These are phyloP conservation scores for Phalacrocorax pelagicus DNA, from an alignment of 2,113 vertebrate species.

Conservation along the genomic window DNA sequence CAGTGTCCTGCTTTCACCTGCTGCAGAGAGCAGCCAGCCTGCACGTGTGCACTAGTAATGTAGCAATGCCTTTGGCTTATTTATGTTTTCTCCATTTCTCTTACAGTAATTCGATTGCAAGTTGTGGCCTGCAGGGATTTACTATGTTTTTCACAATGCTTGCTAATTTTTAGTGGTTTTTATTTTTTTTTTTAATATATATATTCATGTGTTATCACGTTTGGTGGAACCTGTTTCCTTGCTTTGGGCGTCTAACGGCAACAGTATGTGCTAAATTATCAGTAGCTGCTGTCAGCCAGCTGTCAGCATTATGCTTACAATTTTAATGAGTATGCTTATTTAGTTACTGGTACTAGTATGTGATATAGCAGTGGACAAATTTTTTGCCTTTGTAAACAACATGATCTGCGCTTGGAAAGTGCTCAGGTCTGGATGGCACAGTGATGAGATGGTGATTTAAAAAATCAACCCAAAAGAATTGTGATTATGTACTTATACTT, in stretches of 20 bases:
- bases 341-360: neutral
- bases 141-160: neutral
- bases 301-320: neutral
- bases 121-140: neutral
- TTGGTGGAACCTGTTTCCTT: neutral
- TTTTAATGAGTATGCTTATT: neutral
- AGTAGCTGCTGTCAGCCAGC: neutral
- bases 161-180: neutral
- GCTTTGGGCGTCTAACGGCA: neutral
- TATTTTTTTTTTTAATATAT: too few relatives aligned
- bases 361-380: neutral
- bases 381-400: neutral
- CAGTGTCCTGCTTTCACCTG: fast-evolving
- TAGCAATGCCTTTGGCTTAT: neutral
- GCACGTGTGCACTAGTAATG: neutral
- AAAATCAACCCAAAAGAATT: neutral
- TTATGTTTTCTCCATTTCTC: neutral
- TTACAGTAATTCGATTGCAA: neutral
- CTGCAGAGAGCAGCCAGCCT: neutral
- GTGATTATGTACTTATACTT: neutral
- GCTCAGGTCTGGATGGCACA: neutral
- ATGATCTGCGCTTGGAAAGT: neutral
- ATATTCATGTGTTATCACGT: neutral
- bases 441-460: neutral
- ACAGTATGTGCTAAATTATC: neutral